Evolutionary conservation across 2,113 vertebrate species (phyloP).

Genomic region (Collichthys lucidus): DNA sequence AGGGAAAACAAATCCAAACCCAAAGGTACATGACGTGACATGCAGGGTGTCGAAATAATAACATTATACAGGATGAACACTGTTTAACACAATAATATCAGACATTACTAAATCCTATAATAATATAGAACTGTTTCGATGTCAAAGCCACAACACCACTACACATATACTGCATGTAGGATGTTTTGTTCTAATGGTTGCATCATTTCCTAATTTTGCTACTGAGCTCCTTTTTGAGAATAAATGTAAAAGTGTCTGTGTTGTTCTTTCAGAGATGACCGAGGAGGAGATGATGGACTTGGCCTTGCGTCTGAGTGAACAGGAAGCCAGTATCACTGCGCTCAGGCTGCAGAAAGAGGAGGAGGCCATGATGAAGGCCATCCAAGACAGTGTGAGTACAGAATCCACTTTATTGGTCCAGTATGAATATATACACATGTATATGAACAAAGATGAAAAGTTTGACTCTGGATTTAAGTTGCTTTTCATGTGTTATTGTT

Average conservation of each 20-base stretch:
- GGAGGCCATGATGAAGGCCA: constrained; percentile 90
- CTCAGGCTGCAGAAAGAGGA: constrained; percentile 87
- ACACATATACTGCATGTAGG: neutral
- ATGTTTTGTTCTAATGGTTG: neutral
- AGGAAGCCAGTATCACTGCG: constrained; percentile 88
- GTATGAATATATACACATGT: too few species aligned
- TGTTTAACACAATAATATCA: too few species aligned
- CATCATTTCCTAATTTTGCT: neutral
- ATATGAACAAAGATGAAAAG: too few species aligned
- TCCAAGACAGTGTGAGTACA: constrained; percentile 91
- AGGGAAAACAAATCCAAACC: constrained; percentile 32
- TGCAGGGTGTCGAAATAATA: neutral
- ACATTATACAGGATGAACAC: too few species aligned
- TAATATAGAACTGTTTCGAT: too few species aligned
- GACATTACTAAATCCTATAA: too few species aligned
- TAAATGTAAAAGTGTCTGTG: neutral
- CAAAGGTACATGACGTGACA: constrained; percentile 38
- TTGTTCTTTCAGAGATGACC: constrained; percentile 88
- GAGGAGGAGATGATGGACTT: constrained; percentile 95
- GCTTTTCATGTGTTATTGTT: too few species aligned
- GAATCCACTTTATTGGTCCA: too few species aligned
- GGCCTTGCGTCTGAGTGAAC: constrained; percentile 92
- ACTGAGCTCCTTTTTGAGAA: too few species aligned
- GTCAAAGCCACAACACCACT: too few species aligned
- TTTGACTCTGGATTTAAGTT: too few species aligned